These are phyloP conservation scores for Drosophila kurseongensis DNA, from an alignment of 1,140 invertebrate species.

Conservation along the genomic window DNA sequence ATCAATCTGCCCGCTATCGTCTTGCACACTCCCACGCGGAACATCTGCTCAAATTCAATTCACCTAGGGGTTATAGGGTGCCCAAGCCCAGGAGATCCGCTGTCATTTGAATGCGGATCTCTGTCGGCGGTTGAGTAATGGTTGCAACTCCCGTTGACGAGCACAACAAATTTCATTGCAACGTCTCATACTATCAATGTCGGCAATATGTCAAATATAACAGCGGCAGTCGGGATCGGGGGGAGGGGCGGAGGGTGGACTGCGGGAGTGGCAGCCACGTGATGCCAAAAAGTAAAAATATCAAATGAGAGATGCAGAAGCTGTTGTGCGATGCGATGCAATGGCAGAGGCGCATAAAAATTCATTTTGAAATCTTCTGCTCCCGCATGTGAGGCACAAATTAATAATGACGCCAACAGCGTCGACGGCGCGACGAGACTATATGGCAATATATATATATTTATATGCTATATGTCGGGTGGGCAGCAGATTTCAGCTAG, in stretches of 20 bases:
- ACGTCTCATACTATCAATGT: conserved; percentile 78
- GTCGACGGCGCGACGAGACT: conserved; percentile 52
- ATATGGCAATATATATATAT: conserved; percentile 37
- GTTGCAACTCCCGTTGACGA: conserved; percentile 71
- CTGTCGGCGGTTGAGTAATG: conserved; percentile 59
- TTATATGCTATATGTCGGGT: conserved; percentile 19
- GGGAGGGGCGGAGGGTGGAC: background rate
- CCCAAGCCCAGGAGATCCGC: background rate
- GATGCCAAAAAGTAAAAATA: conserved; percentile 63
- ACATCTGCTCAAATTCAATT: conserved; percentile 25
- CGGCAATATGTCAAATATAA: conserved; percentile 79
- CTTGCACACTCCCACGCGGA: conserved; percentile 6
- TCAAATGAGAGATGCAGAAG: conserved; percentile 42
- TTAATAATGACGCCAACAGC: conserved; percentile 70
- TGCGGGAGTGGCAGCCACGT: conserved; percentile 56
- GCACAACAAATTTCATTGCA: conserved; percentile 77
- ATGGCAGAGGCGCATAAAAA: conserved; percentile 60
- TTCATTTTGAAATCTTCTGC: conserved; percentile 66
- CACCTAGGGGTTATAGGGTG: conserved; percentile 3
- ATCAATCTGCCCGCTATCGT: background rate
- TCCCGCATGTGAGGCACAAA: conserved; percentile 50
- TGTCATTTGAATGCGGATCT: conserved; percentile 44
- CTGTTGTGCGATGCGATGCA: conserved; percentile 15
- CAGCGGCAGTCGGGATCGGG: conserved; percentile 42
- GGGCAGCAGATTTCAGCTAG: background rate